Base-by-base conservation (phyloP, 1,140 invertebrate genomes). In the Brachionus angularis region DNA sequence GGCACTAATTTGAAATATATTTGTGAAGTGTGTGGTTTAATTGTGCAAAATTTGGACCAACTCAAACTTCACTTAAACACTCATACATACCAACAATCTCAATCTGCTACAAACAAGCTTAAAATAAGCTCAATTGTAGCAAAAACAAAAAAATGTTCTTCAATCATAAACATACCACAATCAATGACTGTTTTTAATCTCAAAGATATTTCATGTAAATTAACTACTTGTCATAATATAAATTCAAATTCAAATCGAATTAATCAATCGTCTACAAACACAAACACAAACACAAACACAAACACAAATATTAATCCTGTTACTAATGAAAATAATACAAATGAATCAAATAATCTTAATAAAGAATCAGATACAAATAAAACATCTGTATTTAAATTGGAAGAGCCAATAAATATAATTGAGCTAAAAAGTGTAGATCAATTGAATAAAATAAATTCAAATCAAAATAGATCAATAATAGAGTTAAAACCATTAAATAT, bases 161-260 rank as follows among this genome's bases (percentile, higher is more conserved):
- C n/a, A n/a, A n/a, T n/a, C n/a, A n/a, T 58, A 18, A 58, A 34
- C 27, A 58, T 58, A 39, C 53, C 53, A 5, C 53, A 58, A 58
- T 58, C 53, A 3, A 58, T 58, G 53, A 58, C 53, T 14, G 34
- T 58, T 36, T 58, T 58, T 36, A 58, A 58, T 39, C 53, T 58
- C 53, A 58, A 58, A 58, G 53, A 58, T n/a, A 58, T 58, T 23
- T 58, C 53, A 12, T 58, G 33, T 14, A 58, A 58, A 39, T 10
- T 58, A 1, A 21, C 5, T 12, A 31, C 2, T 8, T n/a, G n/a
- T n/a, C n/a, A n/a, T n/a, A n/a, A n/a, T n/a, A n/a, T n/a, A n/a
- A n/a, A n/a, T n/a, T n/a, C n/a, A n/a, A n/a, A n/a, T n/a, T 16
- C n/a, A 12, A 21, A n/a, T 23, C 10, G 1, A 16, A 39, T 23